These are phyloP conservation scores for Bungarus multicinctus DNA, from an alignment of 2,113 vertebrate genomes.

Conservation along the genomic window DNA sequence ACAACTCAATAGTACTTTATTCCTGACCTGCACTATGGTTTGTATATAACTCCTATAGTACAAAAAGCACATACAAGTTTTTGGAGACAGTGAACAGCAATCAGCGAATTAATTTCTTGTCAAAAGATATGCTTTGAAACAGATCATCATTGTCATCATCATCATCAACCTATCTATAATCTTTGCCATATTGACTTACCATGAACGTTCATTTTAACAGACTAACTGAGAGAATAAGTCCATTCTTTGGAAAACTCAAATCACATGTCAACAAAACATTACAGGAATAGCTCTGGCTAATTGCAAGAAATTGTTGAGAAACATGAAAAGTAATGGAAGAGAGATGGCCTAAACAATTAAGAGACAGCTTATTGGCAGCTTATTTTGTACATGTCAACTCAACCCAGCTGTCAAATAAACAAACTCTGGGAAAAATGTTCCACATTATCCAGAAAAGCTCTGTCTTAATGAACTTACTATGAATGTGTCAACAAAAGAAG, in stretches of 20 bases:
- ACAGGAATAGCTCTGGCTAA: neutral
- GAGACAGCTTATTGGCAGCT: neutral
- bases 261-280: neutral
- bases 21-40: constrained; percentile 57
- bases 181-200: constrained; percentile 69
- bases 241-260: neutral
- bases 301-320: neutral
- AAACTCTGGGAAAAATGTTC: neutral
- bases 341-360: neutral
- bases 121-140: constrained; percentile 69
- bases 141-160: constrained; percentile 55
- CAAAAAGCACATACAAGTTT: constrained; percentile 55
- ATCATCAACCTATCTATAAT: constrained; percentile 67
- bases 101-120: constrained; percentile 76
- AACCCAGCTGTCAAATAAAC: neutral
- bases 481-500: neutral
- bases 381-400: neutral
- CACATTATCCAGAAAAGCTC: neutral
- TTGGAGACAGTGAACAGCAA: constrained; percentile 63
- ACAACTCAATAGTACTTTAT: neutral
- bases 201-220: neutral
- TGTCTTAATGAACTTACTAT: neutral
- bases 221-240: neutral
- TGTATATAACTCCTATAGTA: constrained; percentile 50
- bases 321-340: neutral